Base-by-base conservation (phyloP, 1,140 invertebrate genomes). In the Calephelis virginiensis region DNA sequence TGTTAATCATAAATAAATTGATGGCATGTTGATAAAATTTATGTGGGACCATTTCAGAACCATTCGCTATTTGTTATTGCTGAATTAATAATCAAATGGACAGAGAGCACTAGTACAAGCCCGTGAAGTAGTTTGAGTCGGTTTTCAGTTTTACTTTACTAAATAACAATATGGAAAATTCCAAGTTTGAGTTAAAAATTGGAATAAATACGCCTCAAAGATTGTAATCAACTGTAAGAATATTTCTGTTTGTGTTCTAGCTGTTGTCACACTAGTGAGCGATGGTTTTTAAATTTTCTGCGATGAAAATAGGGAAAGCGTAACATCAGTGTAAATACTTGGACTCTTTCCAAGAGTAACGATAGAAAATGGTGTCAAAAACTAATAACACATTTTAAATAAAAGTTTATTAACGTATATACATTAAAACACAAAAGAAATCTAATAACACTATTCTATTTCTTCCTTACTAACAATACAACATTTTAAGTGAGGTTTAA, bases 301-400 rank as follows among this genome's bases (percentile, higher is more conserved):
- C 74, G 86, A 89, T 89, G 88, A 89, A 90, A 89, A 90, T 89
- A 89, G 88, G 86, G 86, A 89, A 90, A 90, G 85, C 88, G 81
- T 83, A 86, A 80, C 83, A 78, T 77, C 83, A 81, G 82, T 89
- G 82, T 88, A 86, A 83, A 87, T 81, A 79, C 80, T 89, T 90
- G 88, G 88, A 83, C 47, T 64, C 17, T 62, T 47, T 83, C 88
- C 88, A 90, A 77, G 80, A 81, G 77, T 83, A 83, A 86, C 83
- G 83, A 89, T 82, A 86, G 81, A 83, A 85, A 85, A 83, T 80
- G 74, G 76, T 69, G 74, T 78, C 75, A 81, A 84, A 83, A 74
- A 86, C 72, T 71, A 77, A 83, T 77, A 67, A 64, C 75, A 78
- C 69, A 61, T 61, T 56, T 53, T 37, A 28, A 56, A 56, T 56